Percentiles rank a stretch among this genome's conserved stretches.
Conservation (phyloP, 2,113 vertebrate species). For the Noctilio leporinus region DNA sequence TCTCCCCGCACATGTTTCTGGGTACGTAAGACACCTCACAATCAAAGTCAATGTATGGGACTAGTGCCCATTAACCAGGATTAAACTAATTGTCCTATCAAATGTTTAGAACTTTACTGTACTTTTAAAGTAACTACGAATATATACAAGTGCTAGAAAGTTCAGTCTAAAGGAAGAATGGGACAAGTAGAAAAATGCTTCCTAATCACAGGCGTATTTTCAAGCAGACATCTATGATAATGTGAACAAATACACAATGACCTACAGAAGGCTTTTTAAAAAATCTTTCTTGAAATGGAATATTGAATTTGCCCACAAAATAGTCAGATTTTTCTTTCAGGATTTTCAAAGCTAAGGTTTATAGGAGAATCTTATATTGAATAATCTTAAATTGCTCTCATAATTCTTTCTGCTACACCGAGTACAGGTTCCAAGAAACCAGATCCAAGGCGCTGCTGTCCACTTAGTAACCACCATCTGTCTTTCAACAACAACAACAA, state of each 20-base stretch:
- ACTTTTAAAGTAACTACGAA: neutral
- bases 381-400: constrained; percentile 31
- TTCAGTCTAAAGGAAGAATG: neutral
- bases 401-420: constrained; percentile 9
- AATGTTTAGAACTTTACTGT: neutral
- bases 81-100: neutral
- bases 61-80: neutral
- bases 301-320: neutral
- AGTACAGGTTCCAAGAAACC: neutral
- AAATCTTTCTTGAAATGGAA: constrained; percentile 23
- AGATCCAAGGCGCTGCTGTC: neutral
- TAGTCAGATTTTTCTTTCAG: neutral
- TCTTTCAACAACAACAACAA: neutral
- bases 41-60: neutral
- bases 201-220: neutral
- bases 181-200: neutral
- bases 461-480: neutral
- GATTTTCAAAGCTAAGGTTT: constrained; percentile 26
- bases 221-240: neutral
- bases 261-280: neutral
- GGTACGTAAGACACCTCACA: neutral
- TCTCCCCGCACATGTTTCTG: neutral
- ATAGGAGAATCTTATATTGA: constrained; percentile 20
- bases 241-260: neutral
- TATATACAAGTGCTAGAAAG: neutral